Base-by-base conservation (phyloP, 2,888 invertebrate genomes). In the Harpagoxenus sublaevis region DNA sequence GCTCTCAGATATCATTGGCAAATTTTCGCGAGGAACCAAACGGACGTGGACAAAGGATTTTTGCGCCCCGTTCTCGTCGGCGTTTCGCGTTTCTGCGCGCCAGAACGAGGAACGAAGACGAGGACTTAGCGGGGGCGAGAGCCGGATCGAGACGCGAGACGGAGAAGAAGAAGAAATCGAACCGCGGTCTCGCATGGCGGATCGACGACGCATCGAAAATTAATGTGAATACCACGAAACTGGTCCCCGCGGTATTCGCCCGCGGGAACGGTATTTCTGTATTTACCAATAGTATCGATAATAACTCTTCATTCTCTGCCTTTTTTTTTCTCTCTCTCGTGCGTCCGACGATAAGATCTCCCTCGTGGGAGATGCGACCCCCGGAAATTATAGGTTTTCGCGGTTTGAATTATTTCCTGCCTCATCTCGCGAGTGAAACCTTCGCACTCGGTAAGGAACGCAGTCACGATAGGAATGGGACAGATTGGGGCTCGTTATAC, bases 341-440 rank as follows among this genome's bases (percentile, higher is more conserved):
- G 51, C 23, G 48, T 48, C 48, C 60, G 39, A 28, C 90, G 93
- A 93, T 93, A 93, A 93, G 90, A 93, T 93, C 93, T 93, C 88
- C 87, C 79, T 81, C 89, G 85, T 90, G 92, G 89, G 90, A 73
- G 79, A 91, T 89, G 86, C 84, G 85, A 86, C 86, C 89, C 68
- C 90, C 92, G 90, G 93, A 94, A 94, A 94, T 94, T 94, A 94
- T 94, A 94, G 94, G 94, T 93, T 94, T 94, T 94, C 92, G 93
- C 92, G 88, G 92, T 94, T 94, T 94, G 94, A 94, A 93, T 94
- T 94, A 94, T 94, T 94, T 92, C 92, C 91, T 91, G 79, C 73
- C 12, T 85, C 83, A 83, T 83, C 82, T 88, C 81, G 82, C 55
- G 71, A 83, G 83, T 68, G 84, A 83, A 73, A 75, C 51, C 55